Conservation (phyloP, 2,113 vertebrate genomes). For the Coryphaenoides rupestris region DNA sequence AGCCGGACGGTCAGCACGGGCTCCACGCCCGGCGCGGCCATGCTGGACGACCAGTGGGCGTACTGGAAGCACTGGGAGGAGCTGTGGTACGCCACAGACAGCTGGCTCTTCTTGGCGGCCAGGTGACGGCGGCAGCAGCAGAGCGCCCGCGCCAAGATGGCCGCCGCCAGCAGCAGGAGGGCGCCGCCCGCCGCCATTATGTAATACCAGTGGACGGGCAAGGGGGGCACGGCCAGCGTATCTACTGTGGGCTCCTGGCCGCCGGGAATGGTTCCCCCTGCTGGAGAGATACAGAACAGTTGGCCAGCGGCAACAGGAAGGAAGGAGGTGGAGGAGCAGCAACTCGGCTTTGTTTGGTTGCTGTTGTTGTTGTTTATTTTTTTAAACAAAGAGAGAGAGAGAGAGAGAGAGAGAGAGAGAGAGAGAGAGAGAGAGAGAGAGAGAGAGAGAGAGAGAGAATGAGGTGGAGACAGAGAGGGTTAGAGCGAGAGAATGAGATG, state of each 20-base stretch:
- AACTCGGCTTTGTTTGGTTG: too few species aligned
- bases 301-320: constrained; percentile 87
- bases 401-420: too few species aligned
- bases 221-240: constrained; percentile 91
- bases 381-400: too few species aligned
- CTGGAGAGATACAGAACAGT: constrained; percentile 95
- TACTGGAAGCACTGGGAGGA: constrained; percentile 96
- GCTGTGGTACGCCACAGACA: constrained; percentile 97
- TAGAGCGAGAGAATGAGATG: too few species aligned
- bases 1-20: constrained; percentile 95
- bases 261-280: constrained; percentile 93
- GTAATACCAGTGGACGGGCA: constrained; percentile 99
- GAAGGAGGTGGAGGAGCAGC: too few species aligned
- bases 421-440: too few species aligned
- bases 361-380: too few species aligned
- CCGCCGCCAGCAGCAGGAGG: constrained; percentile 92
- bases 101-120: constrained; percentile 97
- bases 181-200: constrained; percentile 94
- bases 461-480: constrained; percentile 68
- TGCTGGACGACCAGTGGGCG: constrained; percentile 80
- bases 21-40: constrained; percentile 82
- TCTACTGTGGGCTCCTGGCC: constrained; percentile 89
- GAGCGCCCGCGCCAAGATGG: constrained; percentile 91
- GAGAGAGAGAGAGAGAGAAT: too few species aligned
- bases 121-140: constrained; percentile 97